Evolutionary conservation across 2,888 invertebrate genomes (phyloP), one percentile per base, ranked within the genome.

Genomic region (Sinelater perroti): DNA sequence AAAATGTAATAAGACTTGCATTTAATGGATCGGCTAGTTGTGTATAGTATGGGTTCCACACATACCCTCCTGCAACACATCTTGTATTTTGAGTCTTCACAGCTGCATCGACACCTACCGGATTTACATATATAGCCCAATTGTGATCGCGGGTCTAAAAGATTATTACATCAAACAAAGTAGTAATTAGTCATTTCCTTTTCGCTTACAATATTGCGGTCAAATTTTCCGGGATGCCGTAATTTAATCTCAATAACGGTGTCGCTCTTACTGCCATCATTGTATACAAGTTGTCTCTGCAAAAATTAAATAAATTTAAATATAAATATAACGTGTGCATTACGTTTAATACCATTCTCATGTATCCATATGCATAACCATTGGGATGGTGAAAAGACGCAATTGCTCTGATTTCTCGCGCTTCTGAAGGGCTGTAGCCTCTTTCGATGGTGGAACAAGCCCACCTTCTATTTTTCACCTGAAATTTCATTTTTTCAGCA

Each of bases 41-140:
- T 1, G 93, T 93, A 72, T 89, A 94, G 79, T 86, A 91, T 0
- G 95, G 95, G 82, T 95, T 95, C 94, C 94, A 95, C 7, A 90
- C 84, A 72, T 93, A 95, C 4, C 95, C 95, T 16, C 91, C 93
- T 1, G 95, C 95, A 5, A 93, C 92, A 75, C 95, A 95, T 64
- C 95, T 83, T 0, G 93, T 91, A 63, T 81, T 80, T 57, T 89
- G 86, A 26, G 89, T 87, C 75, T 88, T 84, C 3, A 95, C 94
- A 0, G 91, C 85, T 0, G 95, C 95, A 80, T 95, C 95, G 50
- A 94, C 93, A 0, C 93, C 94, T 35, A 95, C 91, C 0, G 93
- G 90, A 80, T 95, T 95, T 26, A 95, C 95, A 75, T 86, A 95
- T 67, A 95, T 89, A 46, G 91, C 90, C 95, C 95, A 95, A 68